Conservation (phyloP, 2,888 invertebrate genomes). For the Zaprionus bogoriensis region DNA sequence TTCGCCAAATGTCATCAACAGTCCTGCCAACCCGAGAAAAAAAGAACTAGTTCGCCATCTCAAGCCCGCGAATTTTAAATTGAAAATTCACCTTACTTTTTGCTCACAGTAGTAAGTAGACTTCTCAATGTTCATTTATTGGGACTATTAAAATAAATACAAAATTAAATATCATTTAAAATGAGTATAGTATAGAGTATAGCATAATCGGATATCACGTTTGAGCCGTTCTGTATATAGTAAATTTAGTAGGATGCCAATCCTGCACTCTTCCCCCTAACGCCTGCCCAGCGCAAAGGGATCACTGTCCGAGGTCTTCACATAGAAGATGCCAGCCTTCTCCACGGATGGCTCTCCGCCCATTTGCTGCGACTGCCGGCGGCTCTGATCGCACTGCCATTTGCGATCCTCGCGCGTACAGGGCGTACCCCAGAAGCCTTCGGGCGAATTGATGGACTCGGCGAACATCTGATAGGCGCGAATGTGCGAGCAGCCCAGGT, state of each 20-base stretch:
- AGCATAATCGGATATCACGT: no score
- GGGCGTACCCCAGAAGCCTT: constrained; percentile 79
- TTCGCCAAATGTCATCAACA: no score
- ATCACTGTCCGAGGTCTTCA: constrained; percentile 64
- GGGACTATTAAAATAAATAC: background rate
- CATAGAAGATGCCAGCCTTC: constrained; percentile 74
- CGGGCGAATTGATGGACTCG: constrained; percentile 74
- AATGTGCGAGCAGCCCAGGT: constrained; percentile 79
- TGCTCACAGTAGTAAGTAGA: no score
- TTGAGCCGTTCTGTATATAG: no score
- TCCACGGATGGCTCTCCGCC: constrained; percentile 77
- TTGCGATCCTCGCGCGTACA: constrained; percentile 51
- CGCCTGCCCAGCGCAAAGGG: constrained; percentile 73
- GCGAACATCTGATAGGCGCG: constrained; percentile 79
- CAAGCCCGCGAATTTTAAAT: no score
- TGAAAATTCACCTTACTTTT: no score
- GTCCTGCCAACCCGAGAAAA: no score
- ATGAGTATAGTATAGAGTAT: background rate
- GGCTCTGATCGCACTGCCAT: constrained; percentile 70
- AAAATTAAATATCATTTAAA: background rate
- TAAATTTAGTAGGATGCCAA: no score
- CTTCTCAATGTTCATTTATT: no score
- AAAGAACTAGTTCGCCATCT: no score
- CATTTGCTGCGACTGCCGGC: constrained; percentile 61
- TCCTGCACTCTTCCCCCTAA: background rate